These are phyloP conservation scores for Macquaria australasica DNA, from an alignment of 2,113 vertebrate genomes.

Conservation along the genomic window DNA sequence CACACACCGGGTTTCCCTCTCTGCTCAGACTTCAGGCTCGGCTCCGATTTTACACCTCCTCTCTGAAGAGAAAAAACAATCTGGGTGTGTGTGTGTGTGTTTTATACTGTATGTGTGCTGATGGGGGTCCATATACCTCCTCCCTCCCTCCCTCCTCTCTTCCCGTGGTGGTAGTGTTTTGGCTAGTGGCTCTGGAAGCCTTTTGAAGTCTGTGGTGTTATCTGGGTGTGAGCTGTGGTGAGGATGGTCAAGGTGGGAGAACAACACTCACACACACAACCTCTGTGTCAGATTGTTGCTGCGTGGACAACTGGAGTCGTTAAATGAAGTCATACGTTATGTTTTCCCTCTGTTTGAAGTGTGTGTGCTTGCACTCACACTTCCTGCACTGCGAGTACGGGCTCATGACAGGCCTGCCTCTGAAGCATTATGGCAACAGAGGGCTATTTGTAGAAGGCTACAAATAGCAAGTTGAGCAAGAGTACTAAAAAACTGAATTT, in stretches of 20 bases:
- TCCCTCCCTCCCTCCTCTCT: conserved; percentile 50
- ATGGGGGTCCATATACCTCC: conserved; percentile 50
- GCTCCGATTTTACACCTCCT: conserved; percentile 70
- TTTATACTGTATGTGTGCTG: conserved; percentile 54
- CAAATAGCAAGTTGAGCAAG: not conserved
- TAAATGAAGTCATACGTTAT: conserved; percentile 73
- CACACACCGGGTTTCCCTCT: conserved; percentile 43
- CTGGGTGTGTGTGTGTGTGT: conserved; percentile 36
- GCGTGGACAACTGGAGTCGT: conserved; percentile 81
- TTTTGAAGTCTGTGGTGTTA: conserved; percentile 77
- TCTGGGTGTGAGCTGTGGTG: conserved; percentile 75
- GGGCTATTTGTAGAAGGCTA: not conserved
- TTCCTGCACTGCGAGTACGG: conserved; percentile 19
- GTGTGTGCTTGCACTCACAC: conserved; percentile 53
- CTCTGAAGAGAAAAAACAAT: conserved; percentile 72
- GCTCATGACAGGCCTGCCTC: not conserved
- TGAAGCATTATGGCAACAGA: not conserved
- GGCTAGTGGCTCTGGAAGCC: conserved; percentile 71
- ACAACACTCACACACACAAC: conserved; percentile 51
- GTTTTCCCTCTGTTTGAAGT: conserved; percentile 75
- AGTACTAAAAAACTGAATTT: too few species aligned
- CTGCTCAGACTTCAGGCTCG: conserved; percentile 49
- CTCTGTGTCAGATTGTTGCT: conserved; percentile 72
- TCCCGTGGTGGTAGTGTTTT: conserved; percentile 75
- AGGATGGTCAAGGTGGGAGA: conserved; percentile 72